Conservation (phyloP, 2,888 invertebrate genomes). For the Fabriciana adippe region DNA sequence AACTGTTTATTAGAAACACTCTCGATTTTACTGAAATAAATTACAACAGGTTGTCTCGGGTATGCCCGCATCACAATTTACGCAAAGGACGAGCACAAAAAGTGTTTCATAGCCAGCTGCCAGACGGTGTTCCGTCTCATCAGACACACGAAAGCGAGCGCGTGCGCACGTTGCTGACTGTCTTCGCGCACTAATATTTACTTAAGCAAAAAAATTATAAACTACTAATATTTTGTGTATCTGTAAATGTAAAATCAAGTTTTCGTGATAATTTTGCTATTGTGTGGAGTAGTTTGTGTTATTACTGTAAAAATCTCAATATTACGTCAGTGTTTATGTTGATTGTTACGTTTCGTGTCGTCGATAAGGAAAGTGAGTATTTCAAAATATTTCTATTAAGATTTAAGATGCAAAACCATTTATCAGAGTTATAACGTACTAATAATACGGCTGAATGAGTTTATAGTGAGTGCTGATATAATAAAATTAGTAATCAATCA, state of each 20-base stretch:
- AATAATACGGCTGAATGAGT: neutral
- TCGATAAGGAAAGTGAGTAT: conserved; percentile 25
- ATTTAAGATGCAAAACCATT: neutral
- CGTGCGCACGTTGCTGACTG: conserved; percentile 26
- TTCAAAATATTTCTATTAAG: conserved; percentile 1
- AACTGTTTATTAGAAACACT: too few relatives aligned
- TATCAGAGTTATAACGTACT: neutral
- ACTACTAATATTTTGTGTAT: conserved; percentile 5
- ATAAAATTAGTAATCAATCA: neutral
- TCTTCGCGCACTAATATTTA: conserved; percentile 4
- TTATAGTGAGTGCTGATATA: neutral
- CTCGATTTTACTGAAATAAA: neutral
- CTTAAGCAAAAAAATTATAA: conserved; percentile 6
- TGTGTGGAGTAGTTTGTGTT: conserved; percentile 1
- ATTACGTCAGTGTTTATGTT: conserved; percentile 7
- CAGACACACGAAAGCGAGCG: conserved; percentile 31
- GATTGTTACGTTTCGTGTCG: conserved; percentile 14
- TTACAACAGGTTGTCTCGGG: conserved; percentile 25
- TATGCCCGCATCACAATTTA: conserved; percentile 19
- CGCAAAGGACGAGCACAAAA: conserved; percentile 35
- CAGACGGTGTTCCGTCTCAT: conserved; percentile 45
- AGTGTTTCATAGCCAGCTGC: conserved; percentile 34
- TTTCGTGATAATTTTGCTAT: conserved; percentile 2
- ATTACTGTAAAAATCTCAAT: neutral
- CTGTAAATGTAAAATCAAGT: neutral